Conservation (phyloP, 2,888 invertebrate genomes). For the Ceramica pisi region DNA sequence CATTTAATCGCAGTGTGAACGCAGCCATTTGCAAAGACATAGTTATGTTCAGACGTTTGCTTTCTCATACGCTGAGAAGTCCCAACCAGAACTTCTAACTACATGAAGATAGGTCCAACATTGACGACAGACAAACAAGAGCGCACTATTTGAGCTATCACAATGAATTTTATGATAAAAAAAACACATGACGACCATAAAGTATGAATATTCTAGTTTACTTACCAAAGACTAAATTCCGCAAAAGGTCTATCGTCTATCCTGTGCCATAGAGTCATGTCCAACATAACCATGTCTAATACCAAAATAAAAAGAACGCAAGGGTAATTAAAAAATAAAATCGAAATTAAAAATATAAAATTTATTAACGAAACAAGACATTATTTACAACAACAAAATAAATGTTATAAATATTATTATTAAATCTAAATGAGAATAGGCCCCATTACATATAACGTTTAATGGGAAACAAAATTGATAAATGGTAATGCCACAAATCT, state of each 20-base stretch:
- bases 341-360: constrained; percentile 81
- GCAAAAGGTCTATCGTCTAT: neutral
- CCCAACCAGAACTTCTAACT: neutral
- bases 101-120: neutral
- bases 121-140: neutral
- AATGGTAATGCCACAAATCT: constrained; percentile 43
- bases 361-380: constrained; percentile 86
- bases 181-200: neutral
- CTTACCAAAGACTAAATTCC: constrained; percentile 10
- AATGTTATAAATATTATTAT: constrained; percentile 74
- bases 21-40: constrained; percentile 25
- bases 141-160: neutral
- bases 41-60: constrained; percentile 5
- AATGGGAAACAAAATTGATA: constrained; percentile 44
- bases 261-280: neutral
- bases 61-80: neutral
- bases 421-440: constrained; percentile 80
- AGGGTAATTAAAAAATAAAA: constrained; percentile 73
- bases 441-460: constrained; percentile 64
- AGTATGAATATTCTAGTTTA: neutral
- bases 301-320: constrained; percentile 57
- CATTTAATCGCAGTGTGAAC: constrained; percentile 37
- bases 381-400: constrained; percentile 86
- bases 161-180: neutral
- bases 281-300: constrained; percentile 62